Evolutionary conservation across 2,113 vertebrate genomes (phyloP), one percentile per base, ranked within the genome.

Genomic region (Macrotus californicus): DNA sequence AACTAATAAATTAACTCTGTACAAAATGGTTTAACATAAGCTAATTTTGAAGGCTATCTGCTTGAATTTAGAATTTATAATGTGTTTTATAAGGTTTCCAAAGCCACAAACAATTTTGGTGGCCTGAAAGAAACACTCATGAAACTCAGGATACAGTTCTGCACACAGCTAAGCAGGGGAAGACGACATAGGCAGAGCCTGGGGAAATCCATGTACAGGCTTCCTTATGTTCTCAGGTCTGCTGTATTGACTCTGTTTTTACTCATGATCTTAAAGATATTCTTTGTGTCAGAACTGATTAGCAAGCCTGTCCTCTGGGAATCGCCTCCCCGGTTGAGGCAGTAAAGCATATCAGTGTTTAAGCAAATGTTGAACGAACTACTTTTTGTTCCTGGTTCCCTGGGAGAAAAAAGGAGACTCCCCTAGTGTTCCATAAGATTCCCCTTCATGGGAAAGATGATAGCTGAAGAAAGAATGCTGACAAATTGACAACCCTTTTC

Each of bases 291-390:
- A 54, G 46, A 59, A 39, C 46, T 67, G 34, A 21, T 84, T 73
- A 91, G 70, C 56, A 92, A 39, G 15, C 46, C n/a, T 81, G 10
- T 79, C 72, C 19, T 1, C 80, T 50, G 39, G 18, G 34, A 24
- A 69, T 64, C 36, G 34, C 8, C n/a, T 64, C 16, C 6, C 34
- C n/a, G 64, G 7, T 89, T 67, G 50, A 91, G 46, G 81, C 43
- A 48, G 75, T 73, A 80, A 96, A 85, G 46, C 43, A 36, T 50
- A 73, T 34, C 41, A 43, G 21, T 61, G 66, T 91, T 64, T 36
- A 91, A 95, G 36, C 69, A 16, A 76, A 87, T 82, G 94, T 79
- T 70, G 81, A 91, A 85, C 84, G 76, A 84, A 59, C 39, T 82
- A 34, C 36, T 90, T 93, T 75, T n/a, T 82, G 1, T 89, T 81